Evolutionary conservation across 2,888 invertebrate species (phyloP).

Genomic region (Agonopterix alstromeriana): DNA sequence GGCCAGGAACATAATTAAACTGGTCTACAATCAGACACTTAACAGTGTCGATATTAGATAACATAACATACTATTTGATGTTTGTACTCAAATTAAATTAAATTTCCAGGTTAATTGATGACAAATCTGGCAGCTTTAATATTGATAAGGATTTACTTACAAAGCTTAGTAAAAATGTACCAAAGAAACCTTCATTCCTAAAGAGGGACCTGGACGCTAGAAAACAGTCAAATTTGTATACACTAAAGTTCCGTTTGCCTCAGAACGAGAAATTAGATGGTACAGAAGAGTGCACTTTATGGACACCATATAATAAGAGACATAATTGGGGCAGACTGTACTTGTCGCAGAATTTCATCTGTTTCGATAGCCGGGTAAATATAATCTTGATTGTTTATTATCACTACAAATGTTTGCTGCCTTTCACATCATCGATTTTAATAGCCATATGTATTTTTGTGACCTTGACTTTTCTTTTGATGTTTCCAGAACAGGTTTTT

Average conservation of each 20-base stretch:
- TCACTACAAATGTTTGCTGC: too few species aligned
- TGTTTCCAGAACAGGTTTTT: too few species aligned
- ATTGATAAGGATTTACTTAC: conserved; percentile 91
- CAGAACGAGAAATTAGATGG: conserved; percentile 95
- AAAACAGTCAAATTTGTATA: conserved; percentile 94
- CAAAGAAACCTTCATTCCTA: conserved; percentile 93
- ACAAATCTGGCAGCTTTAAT: conserved; percentile 90
- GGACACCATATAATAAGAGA: conserved; percentile 96
- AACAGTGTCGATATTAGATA: not conserved
- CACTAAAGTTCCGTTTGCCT: conserved; percentile 90
- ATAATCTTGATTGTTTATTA: not conserved
- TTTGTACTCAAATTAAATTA: conserved; percentile 1
- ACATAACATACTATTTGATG: not conserved
- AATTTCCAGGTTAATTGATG: conserved; percentile 86
- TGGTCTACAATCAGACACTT: too few species aligned
- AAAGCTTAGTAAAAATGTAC: conserved; percentile 91
- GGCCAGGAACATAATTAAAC: too few species aligned
- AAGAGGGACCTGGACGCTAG: conserved; percentile 97
- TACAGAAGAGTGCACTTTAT: conserved; percentile 91
- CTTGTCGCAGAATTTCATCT: conserved; percentile 95
- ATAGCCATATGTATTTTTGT: too few species aligned
- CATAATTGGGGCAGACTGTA: conserved; percentile 93
- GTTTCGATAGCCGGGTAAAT: conserved; percentile 95
- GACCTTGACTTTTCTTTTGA: too few species aligned
- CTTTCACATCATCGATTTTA: too few species aligned